These are phyloP conservation scores for Aplidium turbinatum DNA, from an alignment of 23 tunicate genomes.

Conservation along the genomic window DNA sequence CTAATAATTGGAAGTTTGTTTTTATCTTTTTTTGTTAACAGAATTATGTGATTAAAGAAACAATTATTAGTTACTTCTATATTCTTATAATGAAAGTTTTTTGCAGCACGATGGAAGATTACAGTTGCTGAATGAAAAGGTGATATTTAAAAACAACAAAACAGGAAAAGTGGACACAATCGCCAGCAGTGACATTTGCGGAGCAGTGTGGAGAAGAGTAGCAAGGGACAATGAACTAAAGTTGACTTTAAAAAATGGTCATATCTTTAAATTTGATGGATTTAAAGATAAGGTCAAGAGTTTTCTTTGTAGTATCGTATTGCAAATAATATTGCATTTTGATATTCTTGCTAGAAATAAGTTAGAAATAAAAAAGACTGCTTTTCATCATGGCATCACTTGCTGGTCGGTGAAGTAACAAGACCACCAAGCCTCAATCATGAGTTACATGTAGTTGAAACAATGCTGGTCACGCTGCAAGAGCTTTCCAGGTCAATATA, in stretches of 20 bases:
- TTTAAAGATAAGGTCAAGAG: slow-evolving; percentile 74
- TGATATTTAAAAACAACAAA: slow-evolving; percentile 83
- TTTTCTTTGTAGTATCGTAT: not conserved
- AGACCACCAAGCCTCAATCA: too few species aligned
- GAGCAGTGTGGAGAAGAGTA: slow-evolving; percentile 86
- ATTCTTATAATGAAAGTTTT: not conserved
- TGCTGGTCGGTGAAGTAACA: too few species aligned
- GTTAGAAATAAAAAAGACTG: too few species aligned
- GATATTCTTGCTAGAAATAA: too few species aligned
- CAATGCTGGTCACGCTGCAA: too few species aligned
- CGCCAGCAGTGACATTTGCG: slow-evolving; percentile 36
- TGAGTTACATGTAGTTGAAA: too few species aligned
- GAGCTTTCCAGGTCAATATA: too few species aligned
- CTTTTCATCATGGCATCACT: too few species aligned
- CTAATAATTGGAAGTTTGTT: not conserved
- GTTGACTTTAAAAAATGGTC: slow-evolving; percentile 48
- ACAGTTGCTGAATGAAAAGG: slow-evolving; percentile 66
- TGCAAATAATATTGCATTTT: not conserved
- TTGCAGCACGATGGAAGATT: slow-evolving; percentile 82
- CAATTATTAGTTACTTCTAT: not conserved
- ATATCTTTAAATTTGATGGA: slow-evolving; percentile 79
- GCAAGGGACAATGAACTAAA: slow-evolving; percentile 84
- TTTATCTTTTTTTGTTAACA: not conserved
- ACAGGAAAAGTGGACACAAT: slow-evolving; percentile 89
- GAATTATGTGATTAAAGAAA: too few species aligned